Conservation (phyloP, 2,113 vertebrate species). For the Ariopsis seemanni region DNA sequence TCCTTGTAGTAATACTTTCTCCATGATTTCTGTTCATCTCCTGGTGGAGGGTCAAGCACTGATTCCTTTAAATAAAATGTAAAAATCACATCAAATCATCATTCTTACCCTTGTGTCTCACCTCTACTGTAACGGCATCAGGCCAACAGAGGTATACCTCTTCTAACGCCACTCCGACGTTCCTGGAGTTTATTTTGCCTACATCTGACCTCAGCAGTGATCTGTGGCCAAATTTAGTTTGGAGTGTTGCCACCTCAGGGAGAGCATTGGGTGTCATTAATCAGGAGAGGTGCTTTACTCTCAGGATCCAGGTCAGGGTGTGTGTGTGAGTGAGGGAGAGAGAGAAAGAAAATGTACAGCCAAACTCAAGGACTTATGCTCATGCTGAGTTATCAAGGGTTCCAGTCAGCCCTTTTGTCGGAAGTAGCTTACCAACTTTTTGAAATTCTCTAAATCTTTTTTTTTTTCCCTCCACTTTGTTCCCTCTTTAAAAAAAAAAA, state of each 20-base stretch:
- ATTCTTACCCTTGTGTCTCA: slow-evolving; percentile 47
- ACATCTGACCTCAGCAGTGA: slow-evolving; percentile 59
- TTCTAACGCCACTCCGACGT: slow-evolving; percentile 44
- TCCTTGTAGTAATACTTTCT: slow-evolving; percentile 52
- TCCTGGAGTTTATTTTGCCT: slow-evolving; percentile 57
- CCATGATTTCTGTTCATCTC: slow-evolving; percentile 40
- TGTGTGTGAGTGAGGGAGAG: slow-evolving; percentile 8
- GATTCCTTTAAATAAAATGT: slow-evolving; percentile 54
- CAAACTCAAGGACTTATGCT: slow-evolving; percentile 39
- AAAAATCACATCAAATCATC: slow-evolving; percentile 56
- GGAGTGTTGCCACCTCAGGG: slow-evolving; percentile 59
- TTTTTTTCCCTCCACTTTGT: background rate
- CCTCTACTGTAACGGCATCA: slow-evolving; percentile 44
- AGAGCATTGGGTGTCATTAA: slow-evolving; percentile 55
- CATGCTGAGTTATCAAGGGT: slow-evolving; percentile 29
- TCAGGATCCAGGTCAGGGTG: slow-evolving; percentile 52
- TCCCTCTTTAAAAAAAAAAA: slow-evolving; percentile 47
- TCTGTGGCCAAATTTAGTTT: slow-evolving; percentile 64
- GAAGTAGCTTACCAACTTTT: slow-evolving; percentile 14
- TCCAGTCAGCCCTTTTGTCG: slow-evolving; percentile 22
- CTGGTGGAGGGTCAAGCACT: slow-evolving; percentile 41
- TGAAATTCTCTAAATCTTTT: slow-evolving; percentile 16
- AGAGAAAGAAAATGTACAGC: slow-evolving; percentile 21
- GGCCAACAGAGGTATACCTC: slow-evolving; percentile 28
- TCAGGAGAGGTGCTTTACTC: slow-evolving; percentile 54